Evolutionary conservation across 30 jellyfish, hydroid and myxozoan genomes (phyloP).

Genomic region (Catostylus mosaicus): DNA sequence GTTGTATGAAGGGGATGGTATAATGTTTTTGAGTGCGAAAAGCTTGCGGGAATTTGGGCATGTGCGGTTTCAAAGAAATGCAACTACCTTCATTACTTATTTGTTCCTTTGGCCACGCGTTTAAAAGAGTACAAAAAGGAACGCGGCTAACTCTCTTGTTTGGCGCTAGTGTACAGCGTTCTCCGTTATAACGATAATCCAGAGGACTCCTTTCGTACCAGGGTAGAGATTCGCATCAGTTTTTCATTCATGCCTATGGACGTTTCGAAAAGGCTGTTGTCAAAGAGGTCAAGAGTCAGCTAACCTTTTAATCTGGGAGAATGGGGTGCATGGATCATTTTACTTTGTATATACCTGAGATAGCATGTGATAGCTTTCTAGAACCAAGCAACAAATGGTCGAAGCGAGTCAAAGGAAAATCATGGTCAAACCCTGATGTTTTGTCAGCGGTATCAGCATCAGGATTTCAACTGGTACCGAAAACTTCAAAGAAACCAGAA

Average conservation of each 20-base stretch:
- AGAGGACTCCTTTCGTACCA: background rate
- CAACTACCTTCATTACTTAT: constrained; percentile 14
- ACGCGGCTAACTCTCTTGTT: constrained; percentile 27
- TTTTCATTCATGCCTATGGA: background rate
- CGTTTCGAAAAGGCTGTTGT: constrained; percentile 7
- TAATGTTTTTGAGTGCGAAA: constrained; percentile 11
- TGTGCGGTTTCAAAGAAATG: constrained; percentile 35
- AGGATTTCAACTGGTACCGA: constrained; percentile 60
- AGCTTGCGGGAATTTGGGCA: constrained; percentile 48
- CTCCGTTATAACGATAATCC: background rate
- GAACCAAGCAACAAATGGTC: constrained; percentile 16
- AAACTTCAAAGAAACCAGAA: constrained; percentile 9
- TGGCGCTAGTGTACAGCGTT: constrained; percentile 22
- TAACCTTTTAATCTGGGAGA: background rate
- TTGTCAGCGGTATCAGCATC: constrained; percentile 17
- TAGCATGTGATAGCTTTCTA: constrained; percentile 53
- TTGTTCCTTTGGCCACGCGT: constrained; percentile 28
- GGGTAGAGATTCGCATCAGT: background rate
- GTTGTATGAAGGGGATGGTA: background rate
- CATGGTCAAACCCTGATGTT: constrained; percentile 41
- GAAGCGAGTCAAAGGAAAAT: constrained; percentile 24
- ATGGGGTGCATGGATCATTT: constrained; percentile 16
- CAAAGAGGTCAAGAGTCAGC: background rate
- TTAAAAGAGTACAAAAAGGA: constrained; percentile 20
- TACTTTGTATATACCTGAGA: constrained; percentile 50